Conservation (phyloP, 2,888 invertebrate genomes). For the Rhagophthalmus giganteus region DNA sequence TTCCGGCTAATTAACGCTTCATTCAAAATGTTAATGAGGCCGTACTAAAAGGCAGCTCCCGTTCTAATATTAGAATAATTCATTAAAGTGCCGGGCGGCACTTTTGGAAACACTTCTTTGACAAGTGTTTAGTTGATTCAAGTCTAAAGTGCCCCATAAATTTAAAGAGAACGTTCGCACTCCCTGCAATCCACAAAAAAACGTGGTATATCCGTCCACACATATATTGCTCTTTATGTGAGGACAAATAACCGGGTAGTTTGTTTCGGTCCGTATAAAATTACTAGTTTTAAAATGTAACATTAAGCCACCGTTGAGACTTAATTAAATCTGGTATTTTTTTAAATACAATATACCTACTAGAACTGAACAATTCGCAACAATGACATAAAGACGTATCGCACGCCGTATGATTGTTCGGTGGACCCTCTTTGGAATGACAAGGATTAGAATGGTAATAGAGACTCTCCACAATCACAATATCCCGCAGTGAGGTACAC, state of each 20-base stretch:
- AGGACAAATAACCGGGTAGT: constrained; percentile 11
- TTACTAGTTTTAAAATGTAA: neutral
- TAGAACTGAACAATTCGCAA: no score
- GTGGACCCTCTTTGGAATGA: no score
- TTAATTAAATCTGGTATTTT: no score
- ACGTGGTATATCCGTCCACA: constrained; percentile 29
- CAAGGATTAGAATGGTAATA: no score
- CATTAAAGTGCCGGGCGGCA: constrained; percentile 26
- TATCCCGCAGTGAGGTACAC: constrained; percentile 31
- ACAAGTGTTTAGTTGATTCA: constrained; percentile 37
- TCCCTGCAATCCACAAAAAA: constrained; percentile 24
- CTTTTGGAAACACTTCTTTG: constrained; percentile 30
- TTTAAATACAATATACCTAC: no score
- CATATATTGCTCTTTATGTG: constrained; percentile 16
- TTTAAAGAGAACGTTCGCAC: constrained; percentile 35
- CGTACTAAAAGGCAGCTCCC: constrained; percentile 26
- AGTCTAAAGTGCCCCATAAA: constrained; percentile 35
- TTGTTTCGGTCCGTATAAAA: constrained; percentile 4
- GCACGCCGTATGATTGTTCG: no score
- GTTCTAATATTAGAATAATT: constrained; percentile 39
- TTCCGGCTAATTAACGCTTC: constrained; percentile 32
- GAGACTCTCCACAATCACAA: constrained; percentile 33
- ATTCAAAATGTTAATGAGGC: constrained; percentile 32
- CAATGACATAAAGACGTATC: no score
- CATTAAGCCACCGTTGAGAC: neutral